Base-by-base conservation (phyloP, 2,888 invertebrate genomes). In the Leptinotarsa tumamoca region DNA sequence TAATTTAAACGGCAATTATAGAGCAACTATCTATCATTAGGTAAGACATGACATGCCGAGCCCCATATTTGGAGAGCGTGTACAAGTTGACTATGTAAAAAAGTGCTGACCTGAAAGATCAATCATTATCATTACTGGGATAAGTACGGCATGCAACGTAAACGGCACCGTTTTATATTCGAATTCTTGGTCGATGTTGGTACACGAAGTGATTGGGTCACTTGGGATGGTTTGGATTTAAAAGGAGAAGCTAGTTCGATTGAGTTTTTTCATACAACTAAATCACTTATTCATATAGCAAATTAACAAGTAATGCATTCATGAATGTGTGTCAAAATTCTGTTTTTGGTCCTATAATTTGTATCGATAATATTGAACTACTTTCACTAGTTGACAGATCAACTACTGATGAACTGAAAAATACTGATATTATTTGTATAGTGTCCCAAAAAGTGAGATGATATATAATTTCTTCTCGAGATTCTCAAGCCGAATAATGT, bases 91-190 rank as follows among this genome's bases (percentile, higher is more conserved):
- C 68, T 33, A 51, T 4, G 67, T 68, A 71, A 75, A 78, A 78
- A 71, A 58, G 52, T 73, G 75, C 67, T 71, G 70, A 78, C 78
- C 78, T 78, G 75, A 72, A 78, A 71, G 72, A 78, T 78, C 78
- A 75, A 78, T 78, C 78, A 78, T 78, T 67, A 73, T 68, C 70
- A 70, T 73, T 73, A 73, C 66, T 54, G 63, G 27, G 17, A 33
- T 71, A 51, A 56, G 67, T 61, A n/a, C 50, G 49, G 69, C 68
- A 54, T 50, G 69, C 70, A 61, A 61, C 5, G 61, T 27, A 61
- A 61, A 61, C 61, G 61, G 61, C 21, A 63, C 43, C 63, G 43
- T 43, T 63, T 63, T 63, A 2, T 33, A 63, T 63, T 63, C n/a
- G n/a, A 63, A 10, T 63, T 63, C n/a, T 15, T 54, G 23, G 69